Evolutionary conservation across 2,113 vertebrate genomes (phyloP), one percentile per base, ranked within the genome.

Genomic region (Alouatta palliata): DNA sequence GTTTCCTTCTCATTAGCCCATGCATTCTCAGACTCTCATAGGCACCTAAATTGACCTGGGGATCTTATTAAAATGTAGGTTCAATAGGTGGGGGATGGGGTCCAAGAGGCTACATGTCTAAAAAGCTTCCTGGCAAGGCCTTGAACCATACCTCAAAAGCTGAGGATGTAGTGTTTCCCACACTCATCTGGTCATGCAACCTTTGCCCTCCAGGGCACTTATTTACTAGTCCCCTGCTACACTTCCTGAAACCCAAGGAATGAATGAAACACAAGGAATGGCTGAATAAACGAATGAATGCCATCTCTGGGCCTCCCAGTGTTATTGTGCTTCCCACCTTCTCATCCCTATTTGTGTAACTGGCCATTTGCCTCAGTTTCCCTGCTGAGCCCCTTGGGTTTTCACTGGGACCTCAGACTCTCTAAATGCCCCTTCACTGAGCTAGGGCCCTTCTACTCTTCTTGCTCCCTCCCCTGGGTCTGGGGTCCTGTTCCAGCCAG

Each of bases 361-460:
- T 89, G 73, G 54, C 27, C 58, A 30, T 40, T 82, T 96, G 90
- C 43, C 68, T 95, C 61, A 0, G 37, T 87, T 84, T 90, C 83
- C 92, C 94, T 49, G 77, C 8, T 45, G 61, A 83, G 32, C 4
- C 27, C 19, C 52, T 20, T 20, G 85, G 54, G 32, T 93, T 35
- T 66, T 66, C 58, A 47, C 6, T 25, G 25, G 58, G 84, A 80
- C 61, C 43, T 7, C 16, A 47, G 40, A 58, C 20, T 86, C 58
- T 73, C 75, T 43, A 66, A 77, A 80, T 25, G 45, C 16, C 11
- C 13, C 12, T 45, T 71, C 49, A 6, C 73, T 21, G 11, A 23
- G 21, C 35, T 30, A 37, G 35, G 13, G 5, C 5, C 3, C 2
- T 17, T 8, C 70, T 2, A 10, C 25, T 17, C 6, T 25, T 23